Evolutionary conservation across 2,797 vertebrate genomes (phyloP).

Genomic region (Pagetopsis macropterus): DNA sequence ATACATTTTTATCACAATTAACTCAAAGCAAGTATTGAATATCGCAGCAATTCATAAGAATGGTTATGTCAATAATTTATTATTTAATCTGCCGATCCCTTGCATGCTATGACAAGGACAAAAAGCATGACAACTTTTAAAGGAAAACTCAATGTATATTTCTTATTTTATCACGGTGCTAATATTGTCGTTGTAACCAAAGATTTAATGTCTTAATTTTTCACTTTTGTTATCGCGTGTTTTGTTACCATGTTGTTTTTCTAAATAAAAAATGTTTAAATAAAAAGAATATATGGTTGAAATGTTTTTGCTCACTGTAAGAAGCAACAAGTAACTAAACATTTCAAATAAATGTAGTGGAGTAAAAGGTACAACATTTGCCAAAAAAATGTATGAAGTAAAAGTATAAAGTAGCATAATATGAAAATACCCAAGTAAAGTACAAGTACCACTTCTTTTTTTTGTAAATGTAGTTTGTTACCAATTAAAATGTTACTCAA

Average conservation of each 20-base stretch:
- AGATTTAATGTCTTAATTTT: slow-evolving; percentile 58
- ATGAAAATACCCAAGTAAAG: too few relatives aligned
- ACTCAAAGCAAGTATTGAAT: slow-evolving; percentile 29
- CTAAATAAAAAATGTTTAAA: slow-evolving; percentile 79
- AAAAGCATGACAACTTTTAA: slow-evolving; percentile 32
- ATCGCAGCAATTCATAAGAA: slow-evolving; percentile 26
- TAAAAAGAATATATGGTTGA: slow-evolving; percentile 28
- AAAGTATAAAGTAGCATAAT: too few relatives aligned
- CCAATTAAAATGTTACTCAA: too few relatives aligned
- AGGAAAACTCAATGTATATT: slow-evolving; percentile 45
- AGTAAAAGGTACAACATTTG: too few relatives aligned
- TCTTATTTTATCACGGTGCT: slow-evolving; percentile 65
- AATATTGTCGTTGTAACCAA: slow-evolving; percentile 65
- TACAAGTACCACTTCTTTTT: too few relatives aligned
- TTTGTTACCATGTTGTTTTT: slow-evolving; percentile 67
- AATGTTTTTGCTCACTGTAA: slow-evolving; percentile 3
- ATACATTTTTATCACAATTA: slow-evolving; percentile 6
- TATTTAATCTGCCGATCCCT: slow-evolving; percentile 73
- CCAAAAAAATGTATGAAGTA: too few relatives aligned
- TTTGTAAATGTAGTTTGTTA: too few relatives aligned
- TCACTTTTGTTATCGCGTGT: slow-evolving; percentile 54
- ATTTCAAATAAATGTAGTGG: too few relatives aligned
- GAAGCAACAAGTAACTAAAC: too few relatives aligned
- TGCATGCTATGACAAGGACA: slow-evolving; percentile 50
- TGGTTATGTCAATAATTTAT: slow-evolving; percentile 75